A percentile compares a stretch with the other conserved stretches of the same genome.
These are phyloP conservation scores for Neopipo cinnamomea DNA, from an alignment of 2,113 vertebrate species.

Conservation along the genomic window DNA sequence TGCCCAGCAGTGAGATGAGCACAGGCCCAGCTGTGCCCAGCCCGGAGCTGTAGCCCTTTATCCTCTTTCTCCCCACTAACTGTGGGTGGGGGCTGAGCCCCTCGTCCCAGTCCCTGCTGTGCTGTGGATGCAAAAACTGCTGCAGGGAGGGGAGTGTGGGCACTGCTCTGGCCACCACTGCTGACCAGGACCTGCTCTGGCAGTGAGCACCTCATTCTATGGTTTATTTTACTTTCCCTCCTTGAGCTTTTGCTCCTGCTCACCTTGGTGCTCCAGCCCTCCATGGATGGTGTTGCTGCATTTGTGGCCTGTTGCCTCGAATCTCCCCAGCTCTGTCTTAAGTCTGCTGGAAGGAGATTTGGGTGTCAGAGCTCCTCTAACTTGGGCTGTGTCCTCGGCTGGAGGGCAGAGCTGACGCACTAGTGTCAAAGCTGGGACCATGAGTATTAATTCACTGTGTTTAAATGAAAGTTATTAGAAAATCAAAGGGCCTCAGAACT, in stretches of 20 bases:
- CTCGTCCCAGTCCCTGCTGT: background rate
- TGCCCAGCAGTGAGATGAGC: background rate
- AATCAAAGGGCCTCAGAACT: constrained; percentile 46
- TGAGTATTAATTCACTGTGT: background rate
- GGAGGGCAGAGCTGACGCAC: constrained; percentile 4
- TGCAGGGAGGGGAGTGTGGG: background rate
- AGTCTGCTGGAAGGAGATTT: background rate
- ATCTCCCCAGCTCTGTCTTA: background rate
- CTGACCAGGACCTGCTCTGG: background rate
- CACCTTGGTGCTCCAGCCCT: background rate
- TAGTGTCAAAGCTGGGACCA: background rate
- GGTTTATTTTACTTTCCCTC: background rate
- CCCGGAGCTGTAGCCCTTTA: background rate
- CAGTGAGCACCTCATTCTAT: background rate
- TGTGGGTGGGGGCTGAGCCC: accelerated
- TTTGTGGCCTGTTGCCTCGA: background rate
- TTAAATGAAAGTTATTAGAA: constrained; percentile 17
- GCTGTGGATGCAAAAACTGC: background rate
- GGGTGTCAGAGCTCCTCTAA: background rate
- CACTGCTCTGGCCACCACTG: background rate
- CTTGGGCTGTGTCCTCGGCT: background rate
- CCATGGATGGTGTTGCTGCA: background rate
- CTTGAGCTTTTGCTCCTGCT: background rate
- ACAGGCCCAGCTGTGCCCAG: background rate
- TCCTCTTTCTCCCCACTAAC: background rate